Evolutionary conservation across 2,888 invertebrate genomes (phyloP).

Genomic region (Tinea pellionella): DNA sequence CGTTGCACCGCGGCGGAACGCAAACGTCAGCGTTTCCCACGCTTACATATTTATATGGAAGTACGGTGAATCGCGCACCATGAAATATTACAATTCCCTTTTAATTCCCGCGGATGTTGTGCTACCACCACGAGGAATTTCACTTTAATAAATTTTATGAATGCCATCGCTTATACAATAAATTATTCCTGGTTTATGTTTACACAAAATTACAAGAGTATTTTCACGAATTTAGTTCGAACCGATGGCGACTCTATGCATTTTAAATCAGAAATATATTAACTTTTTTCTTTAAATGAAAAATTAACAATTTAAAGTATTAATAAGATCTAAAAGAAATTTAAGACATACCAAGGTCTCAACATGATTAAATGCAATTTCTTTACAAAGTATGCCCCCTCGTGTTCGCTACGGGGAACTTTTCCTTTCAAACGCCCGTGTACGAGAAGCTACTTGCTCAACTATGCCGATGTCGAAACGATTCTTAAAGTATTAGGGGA

Average conservation of each 20-base stretch:
- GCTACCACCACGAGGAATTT: slow-evolving; percentile 10
- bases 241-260: no score
- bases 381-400: slow-evolving; percentile 55
- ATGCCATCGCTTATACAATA: slow-evolving; percentile 8
- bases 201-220: not conserved
- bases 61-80: slow-evolving; percentile 27
- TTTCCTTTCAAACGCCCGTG: slow-evolving; percentile 40
- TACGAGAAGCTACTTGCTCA: slow-evolving; percentile 24
- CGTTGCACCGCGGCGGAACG: slow-evolving; percentile 59
- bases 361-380: slow-evolving; percentile 65
- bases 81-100: slow-evolving; percentile 30
- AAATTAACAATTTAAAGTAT: slow-evolving; percentile 21
- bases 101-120: slow-evolving; percentile 22
- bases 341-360: slow-evolving; percentile 49
- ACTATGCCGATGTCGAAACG: slow-evolving; percentile 29
- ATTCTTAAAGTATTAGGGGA: slow-evolving; percentile 22
- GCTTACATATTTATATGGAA: slow-evolving; percentile 59
- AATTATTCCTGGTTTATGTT: not conserved
- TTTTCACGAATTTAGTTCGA: not conserved
- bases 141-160: slow-evolving; percentile 10
- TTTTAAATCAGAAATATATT: no score
- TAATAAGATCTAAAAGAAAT: slow-evolving; percentile 33
- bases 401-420: slow-evolving; percentile 38
- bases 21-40: slow-evolving; percentile 59
- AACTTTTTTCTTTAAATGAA: slow-evolving; percentile 20